Percentiles rank a stretch among this genome's conserved stretches.
Evolutionary conservation across 1,140 invertebrate genomes (phyloP).

Genomic region (Leptopilina clavipes): DNA sequence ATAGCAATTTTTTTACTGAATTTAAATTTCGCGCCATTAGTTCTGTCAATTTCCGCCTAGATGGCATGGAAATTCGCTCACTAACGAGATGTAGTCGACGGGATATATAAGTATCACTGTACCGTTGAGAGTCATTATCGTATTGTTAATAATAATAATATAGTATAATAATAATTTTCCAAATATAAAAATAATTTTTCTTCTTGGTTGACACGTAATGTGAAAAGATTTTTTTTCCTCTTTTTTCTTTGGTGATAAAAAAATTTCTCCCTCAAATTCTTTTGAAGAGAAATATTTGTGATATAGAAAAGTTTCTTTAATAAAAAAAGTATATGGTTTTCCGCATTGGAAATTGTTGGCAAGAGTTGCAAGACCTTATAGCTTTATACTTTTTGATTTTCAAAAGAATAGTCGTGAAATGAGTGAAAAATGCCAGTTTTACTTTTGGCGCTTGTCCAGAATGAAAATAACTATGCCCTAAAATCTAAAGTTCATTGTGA

Average conservation of each 20-base stretch:
- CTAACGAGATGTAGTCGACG: no score
- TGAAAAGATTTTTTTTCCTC: no score
- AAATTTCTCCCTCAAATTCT: background rate
- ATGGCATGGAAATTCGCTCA: no score
- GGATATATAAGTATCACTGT: no score
- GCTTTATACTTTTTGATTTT: slow-evolving; percentile 9
- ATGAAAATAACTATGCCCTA: slow-evolving; percentile 3
- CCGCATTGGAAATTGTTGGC: slow-evolving; percentile 16
- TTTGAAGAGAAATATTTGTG: background rate
- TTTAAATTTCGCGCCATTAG: no score
- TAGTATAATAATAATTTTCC: no score
- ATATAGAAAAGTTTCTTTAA: background rate
- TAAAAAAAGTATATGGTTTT: background rate
- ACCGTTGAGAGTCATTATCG: no score
- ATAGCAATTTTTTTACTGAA: background rate
- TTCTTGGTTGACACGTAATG: background rate
- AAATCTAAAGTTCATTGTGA: slow-evolving; percentile 30
- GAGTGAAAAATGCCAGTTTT: slow-evolving; percentile 14
- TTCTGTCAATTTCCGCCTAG: no score
- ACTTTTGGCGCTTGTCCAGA: slow-evolving; percentile 2
- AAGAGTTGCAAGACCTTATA: background rate
- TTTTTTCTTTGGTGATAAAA: no score
- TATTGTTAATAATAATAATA: no score
- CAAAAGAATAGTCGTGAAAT: slow-evolving; percentile 11
- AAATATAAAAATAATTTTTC: no score